phyloP scores from a whole-genome alignment of 2,113 vertebrate species.

The Ibidorhyncha struthersii region DNA sequence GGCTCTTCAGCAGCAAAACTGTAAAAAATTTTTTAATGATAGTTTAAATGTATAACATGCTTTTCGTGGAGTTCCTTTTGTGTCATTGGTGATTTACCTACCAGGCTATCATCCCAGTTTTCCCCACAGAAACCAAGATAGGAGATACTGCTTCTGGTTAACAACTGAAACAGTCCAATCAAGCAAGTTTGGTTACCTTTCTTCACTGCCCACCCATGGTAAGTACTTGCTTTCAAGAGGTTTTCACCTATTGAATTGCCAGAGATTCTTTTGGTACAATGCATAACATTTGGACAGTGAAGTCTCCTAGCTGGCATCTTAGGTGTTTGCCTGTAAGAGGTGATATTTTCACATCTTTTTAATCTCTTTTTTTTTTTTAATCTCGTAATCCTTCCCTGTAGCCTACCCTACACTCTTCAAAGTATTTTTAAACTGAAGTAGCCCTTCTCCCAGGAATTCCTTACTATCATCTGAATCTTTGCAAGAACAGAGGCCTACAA shows the following conservation, averaged over 20 bases:
- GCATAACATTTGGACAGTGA: accelerated
- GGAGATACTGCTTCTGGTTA: not conserved
- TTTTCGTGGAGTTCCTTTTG: not conserved
- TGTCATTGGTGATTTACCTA: not conserved
- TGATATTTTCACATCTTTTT: not conserved
- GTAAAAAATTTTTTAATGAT: not conserved
- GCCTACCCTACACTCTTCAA: not conserved
- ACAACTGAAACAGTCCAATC: not conserved
- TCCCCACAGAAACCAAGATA: not conserved
- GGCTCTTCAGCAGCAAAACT: not conserved
- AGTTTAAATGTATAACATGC: not conserved
- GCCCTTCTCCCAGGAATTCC: not conserved
- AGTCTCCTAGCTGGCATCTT: not conserved
- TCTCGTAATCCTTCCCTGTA: not conserved
- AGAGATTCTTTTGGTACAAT: not conserved
- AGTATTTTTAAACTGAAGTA: not conserved
- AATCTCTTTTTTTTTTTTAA: not conserved
- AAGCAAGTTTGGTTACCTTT: not conserved
- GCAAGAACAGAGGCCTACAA: not conserved
- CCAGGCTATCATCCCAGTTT: not conserved
- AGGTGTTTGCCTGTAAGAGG: not conserved
- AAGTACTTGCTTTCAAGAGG: not conserved
- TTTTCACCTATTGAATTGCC: not conserved
- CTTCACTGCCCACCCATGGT: not conserved
- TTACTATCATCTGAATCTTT: not conserved